Base-by-base conservation (phyloP, 92 coral and sea anemone genomes). In the Isaurus tuberculatus region DNA sequence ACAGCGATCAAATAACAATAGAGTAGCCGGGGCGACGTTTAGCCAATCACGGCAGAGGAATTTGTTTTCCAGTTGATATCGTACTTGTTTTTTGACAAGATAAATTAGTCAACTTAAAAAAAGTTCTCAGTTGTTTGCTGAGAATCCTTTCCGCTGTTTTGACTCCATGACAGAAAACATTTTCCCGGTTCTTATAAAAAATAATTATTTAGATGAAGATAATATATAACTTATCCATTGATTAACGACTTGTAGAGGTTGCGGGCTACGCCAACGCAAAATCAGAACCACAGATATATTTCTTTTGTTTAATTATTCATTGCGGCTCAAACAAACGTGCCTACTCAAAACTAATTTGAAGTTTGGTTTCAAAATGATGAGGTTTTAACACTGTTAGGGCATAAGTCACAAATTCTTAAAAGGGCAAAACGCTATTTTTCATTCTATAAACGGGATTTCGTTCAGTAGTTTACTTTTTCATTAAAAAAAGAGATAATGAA, bases 61-160 rank as follows among this genome's bases (percentile, higher is more conserved):
- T 26, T 46, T 67, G 70, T 66, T 81, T 77, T 61, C 29, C 43
- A 34, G 64, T 46, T 85, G 91, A 93, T 87, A 87, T 79, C 86
- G 86, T 79, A 91, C 88, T 89, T 70, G 91, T 85, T 70, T 83
- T 87, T 86, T 89, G 90, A 93, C 98, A 91, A 88, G 83, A 61
- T 84, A 46, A 82, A 73, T 73, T 79, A 83, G 48, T 75, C 72
- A 66, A 72, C 61, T 73, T 61, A 22, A 67, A 83, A 26, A n/a
- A n/a, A 6, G 46, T 40, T 34, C 1, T 19, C 16, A 37, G 8
- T 27, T 51, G 80, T 73, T 43, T 46, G 61, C 33, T 72, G 48
- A 19, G 26, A 43, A 23, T 22, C 14, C 43, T 32, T 30, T 25
- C 67, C 30, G 67, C 37, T 20, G 20, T 53, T 19, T 51, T 26